These are phyloP conservation scores for Lasioglossum malachurum DNA, from an alignment of 2,888 invertebrate species.

Conservation along the genomic window DNA sequence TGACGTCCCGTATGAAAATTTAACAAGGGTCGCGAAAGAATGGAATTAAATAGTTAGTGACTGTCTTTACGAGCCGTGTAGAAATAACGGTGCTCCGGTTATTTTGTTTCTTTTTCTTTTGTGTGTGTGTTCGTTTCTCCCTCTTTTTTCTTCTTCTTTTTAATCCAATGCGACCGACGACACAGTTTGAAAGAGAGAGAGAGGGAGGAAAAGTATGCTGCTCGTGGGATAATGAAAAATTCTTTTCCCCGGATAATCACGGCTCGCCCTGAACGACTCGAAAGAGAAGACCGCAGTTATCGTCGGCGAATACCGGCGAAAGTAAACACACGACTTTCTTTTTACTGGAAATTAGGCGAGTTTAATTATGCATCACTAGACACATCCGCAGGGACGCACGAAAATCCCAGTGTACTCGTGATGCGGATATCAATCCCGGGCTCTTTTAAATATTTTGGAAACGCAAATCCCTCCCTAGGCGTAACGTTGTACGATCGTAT, in stretches of 20 bases:
- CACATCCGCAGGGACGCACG: neutral
- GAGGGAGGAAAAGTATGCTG: neutral
- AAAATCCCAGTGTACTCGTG: neutral
- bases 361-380: conserved; percentile 11
- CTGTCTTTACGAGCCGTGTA: conserved; percentile 43
- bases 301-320: neutral
- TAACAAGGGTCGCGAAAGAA: conserved; percentile 52
- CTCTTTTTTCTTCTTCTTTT: neutral
- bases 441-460: neutral
- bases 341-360: neutral
- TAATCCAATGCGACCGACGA: neutral
- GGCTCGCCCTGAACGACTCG: conserved; percentile 12
- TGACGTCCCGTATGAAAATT: conserved; percentile 58
- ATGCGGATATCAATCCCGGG: neutral
- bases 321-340: neutral
- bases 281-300: conserved; percentile 10
- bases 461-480: neutral
- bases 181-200: neutral
- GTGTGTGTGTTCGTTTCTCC: neutral
- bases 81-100: conserved; percentile 35
- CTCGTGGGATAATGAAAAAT: conserved; percentile 53
- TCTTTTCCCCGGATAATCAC: conserved; percentile 42
- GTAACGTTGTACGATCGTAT: neutral
- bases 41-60: conserved; percentile 60
- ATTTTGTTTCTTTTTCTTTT: conserved; percentile 17